These are phyloP conservation scores for Lepilemur septentrionalis DNA, from an alignment of 2,797 vertebrate species.

Conservation along the genomic window DNA sequence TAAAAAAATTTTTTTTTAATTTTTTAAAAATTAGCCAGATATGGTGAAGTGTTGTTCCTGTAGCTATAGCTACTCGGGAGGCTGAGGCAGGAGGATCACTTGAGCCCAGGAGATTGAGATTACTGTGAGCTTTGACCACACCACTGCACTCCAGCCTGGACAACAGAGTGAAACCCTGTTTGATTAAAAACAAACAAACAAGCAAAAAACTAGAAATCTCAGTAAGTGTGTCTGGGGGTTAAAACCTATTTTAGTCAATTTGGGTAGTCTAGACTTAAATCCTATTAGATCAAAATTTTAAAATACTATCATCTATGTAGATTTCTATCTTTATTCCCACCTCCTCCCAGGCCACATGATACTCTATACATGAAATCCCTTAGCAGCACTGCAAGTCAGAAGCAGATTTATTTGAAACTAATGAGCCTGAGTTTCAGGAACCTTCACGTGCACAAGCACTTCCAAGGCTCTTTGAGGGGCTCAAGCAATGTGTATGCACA, in stretches of 20 bases:
- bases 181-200: too few relatives aligned
- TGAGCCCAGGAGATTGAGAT: background rate
- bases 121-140: background rate
- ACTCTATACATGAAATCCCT: background rate
- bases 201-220: too few relatives aligned
- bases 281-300: background rate
- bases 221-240: background rate
- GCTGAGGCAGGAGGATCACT: background rate
- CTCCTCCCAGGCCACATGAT: too few relatives aligned
- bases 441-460: fast-evolving
- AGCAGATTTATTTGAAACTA: background rate
- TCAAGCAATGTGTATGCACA: background rate
- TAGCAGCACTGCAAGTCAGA: background rate
- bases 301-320: background rate
- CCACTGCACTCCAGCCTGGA: background rate
- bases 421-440: background rate
- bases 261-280: background rate
- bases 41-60: background rate
- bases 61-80: background rate
- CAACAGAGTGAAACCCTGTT: background rate
- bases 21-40: background rate
- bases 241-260: background rate
- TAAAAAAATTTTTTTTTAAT: background rate
- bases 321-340: background rate
- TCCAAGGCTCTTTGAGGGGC: background rate